Base-by-base conservation (phyloP, 35 echinoderm and acorn worm species). In the Apostichopus parvimensis region DNA sequence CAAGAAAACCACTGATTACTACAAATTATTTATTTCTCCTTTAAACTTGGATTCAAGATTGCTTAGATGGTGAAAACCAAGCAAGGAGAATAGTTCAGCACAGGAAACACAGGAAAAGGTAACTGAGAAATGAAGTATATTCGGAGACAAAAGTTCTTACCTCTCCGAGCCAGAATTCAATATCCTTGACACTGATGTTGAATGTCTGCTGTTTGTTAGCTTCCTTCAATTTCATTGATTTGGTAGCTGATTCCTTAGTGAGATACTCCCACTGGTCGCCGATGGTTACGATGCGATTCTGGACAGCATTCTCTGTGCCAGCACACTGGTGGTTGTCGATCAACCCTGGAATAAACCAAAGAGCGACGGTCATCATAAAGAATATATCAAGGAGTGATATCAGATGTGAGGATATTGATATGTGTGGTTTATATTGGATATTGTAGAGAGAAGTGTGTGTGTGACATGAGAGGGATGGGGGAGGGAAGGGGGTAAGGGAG, bases 171-270 rank as follows among this genome's bases (percentile, higher is more conserved):
- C 97, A 98, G 94, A 96, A 98, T 59, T 98, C 93, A 61, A 98
- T 98, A 78, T 98, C 97, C 87, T 98, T 98, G 85, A 98, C 82
- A 57, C 94, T 94, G 93, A 98, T 98, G 94, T 98, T 95, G 93
- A 95, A 98, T 15, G 94, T 95, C 81, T 95, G 94, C 52, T 98
- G 94, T 64, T 95, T 95, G 97, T 98, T 98, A 80, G 97, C 97
- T 72, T 98, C 97, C 64, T 95, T 95, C 73, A 98, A 89, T 57
- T 98, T 98, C 1, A 94, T 79, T 12, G 94, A 68, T 58, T 98
- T 98, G 65, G 94, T 90, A 59, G 94, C 82, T 0, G 97, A 98
- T 60, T 93, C 89, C 53, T 92, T 75, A 57, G 93, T 93, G 71
- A 98, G 91, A 91, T 94, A 92, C 87, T 96, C 94, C 97, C 97